Base-by-base conservation (phyloP, 2,113 vertebrate genomes). In the Charina bottae region DNA sequence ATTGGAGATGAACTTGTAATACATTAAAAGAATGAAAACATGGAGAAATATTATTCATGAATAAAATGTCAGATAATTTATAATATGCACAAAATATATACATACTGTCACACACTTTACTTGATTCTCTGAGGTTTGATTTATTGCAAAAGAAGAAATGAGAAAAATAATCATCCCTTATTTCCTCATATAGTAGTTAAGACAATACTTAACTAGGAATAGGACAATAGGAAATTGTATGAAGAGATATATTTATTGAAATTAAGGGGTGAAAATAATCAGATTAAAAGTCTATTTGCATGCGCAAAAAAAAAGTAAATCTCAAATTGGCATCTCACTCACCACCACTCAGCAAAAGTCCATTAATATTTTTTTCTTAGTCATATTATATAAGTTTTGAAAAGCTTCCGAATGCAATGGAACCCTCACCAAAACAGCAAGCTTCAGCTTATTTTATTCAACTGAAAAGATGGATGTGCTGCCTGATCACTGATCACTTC, bases 81-180 rank as follows among this genome's bases (percentile, higher is more conserved):
- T 26, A 46, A 37, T 90, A 91, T 83, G 17, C 72, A 86, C 42
- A 21, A 37, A n/a, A 24, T 78, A 55, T 26, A 90, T 28, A 0
- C 19, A 92, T 21, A 90, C 92, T 2, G 88, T 21, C 53, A 1
- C 72, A 13, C 37, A 11, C 1, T 96, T 96, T 97, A 96, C 96
- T 97, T 95, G 95, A 92, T 92, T 96, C 95, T 87, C 96, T 96
- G 0, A 0, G 49, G 93, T 96, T 95, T 60, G 93, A 55, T 92
- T 96, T 96, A 56, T 94, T 96, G 90, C 93, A 94, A 89, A 55
- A 92, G 23, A 58, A 93, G 91, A 92, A 6, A 89, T 91, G 85
- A 85, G 15, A 3, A 1, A 92, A 90, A 33, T 85, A 86, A 87
- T 42, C n/a, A 89, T n/a, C 23, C 6, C 4, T 83, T 19, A 23